phyloP scores from a whole-genome alignment of 2,113 vertebrate genomes.

The Columbina picui region DNA sequence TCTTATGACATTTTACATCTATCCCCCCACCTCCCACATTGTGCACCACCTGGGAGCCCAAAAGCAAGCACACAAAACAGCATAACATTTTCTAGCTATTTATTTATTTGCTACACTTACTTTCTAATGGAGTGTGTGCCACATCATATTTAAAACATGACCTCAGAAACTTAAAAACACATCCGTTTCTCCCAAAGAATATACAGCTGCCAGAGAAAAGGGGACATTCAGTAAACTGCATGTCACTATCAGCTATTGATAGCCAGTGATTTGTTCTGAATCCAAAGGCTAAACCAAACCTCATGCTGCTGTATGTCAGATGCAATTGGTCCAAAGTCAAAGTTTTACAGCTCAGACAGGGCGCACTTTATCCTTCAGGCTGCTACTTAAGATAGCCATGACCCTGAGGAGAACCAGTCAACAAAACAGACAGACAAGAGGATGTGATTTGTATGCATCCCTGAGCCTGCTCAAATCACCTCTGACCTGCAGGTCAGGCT shows the following conservation, averaged over 20 bases:
- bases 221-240: slow-evolving; percentile 74
- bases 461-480: slow-evolving; percentile 81
- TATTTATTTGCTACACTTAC: slow-evolving; percentile 41
- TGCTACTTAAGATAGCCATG: slow-evolving; percentile 85
- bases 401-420: slow-evolving; percentile 88
- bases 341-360: slow-evolving; percentile 84
- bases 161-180: slow-evolving; percentile 64
- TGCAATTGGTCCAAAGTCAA: slow-evolving; percentile 84
- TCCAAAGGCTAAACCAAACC: slow-evolving; percentile 82
- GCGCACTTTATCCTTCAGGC: slow-evolving; percentile 86
- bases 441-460: slow-evolving; percentile 87
- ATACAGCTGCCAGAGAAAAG: slow-evolving; percentile 74
- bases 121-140: slow-evolving; percentile 29
- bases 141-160: slow-evolving; percentile 66
- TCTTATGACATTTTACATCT: background rate
- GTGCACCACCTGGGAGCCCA: background rate
- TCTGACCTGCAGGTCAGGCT: slow-evolving; percentile 83
- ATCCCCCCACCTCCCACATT: background rate
- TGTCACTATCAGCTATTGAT: slow-evolving; percentile 83
- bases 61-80: slow-evolving; percentile 5
- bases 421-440: slow-evolving; percentile 88
- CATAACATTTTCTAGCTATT: background rate
- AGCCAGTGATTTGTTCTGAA: slow-evolving; percentile 84
- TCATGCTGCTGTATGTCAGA: slow-evolving; percentile 84
- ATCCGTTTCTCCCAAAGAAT: slow-evolving; percentile 50